phyloP scores from a whole-genome alignment of 2,797 vertebrate genomes.

The Australoheros facetus region DNA sequence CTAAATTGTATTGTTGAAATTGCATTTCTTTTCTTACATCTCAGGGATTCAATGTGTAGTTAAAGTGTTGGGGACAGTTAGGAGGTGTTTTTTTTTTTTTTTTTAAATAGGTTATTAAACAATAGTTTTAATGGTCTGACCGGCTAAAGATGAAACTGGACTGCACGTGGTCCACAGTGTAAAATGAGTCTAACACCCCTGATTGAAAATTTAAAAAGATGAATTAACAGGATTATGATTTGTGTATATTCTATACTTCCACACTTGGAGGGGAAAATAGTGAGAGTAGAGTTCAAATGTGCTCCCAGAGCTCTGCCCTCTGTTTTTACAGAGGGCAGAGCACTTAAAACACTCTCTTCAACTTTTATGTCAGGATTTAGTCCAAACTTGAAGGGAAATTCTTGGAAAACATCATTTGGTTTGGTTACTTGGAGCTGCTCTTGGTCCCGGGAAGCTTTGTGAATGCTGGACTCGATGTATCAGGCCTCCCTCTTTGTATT shows the following conservation, averaged over 20 bases:
- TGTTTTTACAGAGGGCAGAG: no score
- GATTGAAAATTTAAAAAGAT: neutral
- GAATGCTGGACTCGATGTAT: fast-evolving
- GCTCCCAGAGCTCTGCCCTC: no score
- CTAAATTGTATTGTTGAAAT: no score
- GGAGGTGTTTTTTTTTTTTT: no score
- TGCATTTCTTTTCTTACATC: no score
- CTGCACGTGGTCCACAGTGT: neutral
- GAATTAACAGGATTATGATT: neutral
- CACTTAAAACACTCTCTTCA: neutral
- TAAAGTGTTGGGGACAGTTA: neutral
- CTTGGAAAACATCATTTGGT: neutral
- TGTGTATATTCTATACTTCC: neutral
- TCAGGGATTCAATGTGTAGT: neutral
- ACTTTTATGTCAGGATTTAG: neutral
- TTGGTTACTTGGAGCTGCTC: neutral
- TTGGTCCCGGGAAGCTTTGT: neutral
- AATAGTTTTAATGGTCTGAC: neutral
- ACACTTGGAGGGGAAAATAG: neutral
- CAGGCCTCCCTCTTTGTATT: neutral
- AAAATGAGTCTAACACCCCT: neutral
- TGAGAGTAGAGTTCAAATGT: no score
- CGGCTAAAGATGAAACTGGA: neutral
- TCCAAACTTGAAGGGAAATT: neutral
- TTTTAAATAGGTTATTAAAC: no score